phyloP scores from a whole-genome alignment of 2,113 vertebrate genomes.

The Hyla sarda region DNA sequence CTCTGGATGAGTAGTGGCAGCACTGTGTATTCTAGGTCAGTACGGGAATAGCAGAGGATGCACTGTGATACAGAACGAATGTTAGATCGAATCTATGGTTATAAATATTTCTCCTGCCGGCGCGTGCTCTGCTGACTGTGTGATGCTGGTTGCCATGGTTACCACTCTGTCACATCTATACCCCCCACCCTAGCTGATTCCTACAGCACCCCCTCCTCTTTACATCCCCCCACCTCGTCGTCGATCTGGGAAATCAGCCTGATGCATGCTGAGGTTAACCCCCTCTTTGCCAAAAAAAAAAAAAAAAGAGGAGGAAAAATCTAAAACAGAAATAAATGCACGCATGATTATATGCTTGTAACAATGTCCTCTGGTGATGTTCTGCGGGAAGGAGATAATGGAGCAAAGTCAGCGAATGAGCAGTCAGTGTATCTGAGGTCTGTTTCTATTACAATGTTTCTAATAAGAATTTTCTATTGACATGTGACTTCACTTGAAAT shows the following conservation, averaged over 20 bases:
- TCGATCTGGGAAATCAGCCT: conserved; percentile 44
- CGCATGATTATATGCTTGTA: no score
- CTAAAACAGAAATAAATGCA: neutral
- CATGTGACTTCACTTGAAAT: no score
- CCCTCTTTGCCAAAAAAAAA: neutral
- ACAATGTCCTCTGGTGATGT: conserved; percentile 4
- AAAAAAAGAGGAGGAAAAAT: neutral
- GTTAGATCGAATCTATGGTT: conserved; percentile 54
- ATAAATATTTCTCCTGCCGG: conserved; percentile 55
- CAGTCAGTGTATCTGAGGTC: neutral
- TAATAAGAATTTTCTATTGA: no score
- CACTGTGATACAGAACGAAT: conserved; percentile 19
- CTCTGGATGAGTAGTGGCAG: neutral
- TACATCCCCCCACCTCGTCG: conserved; percentile 43
- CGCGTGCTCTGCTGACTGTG: conserved; percentile 52
- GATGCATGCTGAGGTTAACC: conserved; percentile 48
- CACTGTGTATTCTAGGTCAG: conserved; percentile 37
- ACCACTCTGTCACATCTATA: conserved; percentile 48
- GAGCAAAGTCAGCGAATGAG: neutral
- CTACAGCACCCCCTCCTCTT: conserved; percentile 45
- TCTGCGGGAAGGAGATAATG: neutral
- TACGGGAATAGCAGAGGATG: conserved; percentile 39
- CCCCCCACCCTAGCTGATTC: conserved; percentile 34
- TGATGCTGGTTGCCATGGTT: conserved; percentile 50
- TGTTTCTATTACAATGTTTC: no score